phyloP scores from a whole-genome alignment of 2,888 invertebrate genomes.

The Acanthococcus lagerstroemiae region DNA sequence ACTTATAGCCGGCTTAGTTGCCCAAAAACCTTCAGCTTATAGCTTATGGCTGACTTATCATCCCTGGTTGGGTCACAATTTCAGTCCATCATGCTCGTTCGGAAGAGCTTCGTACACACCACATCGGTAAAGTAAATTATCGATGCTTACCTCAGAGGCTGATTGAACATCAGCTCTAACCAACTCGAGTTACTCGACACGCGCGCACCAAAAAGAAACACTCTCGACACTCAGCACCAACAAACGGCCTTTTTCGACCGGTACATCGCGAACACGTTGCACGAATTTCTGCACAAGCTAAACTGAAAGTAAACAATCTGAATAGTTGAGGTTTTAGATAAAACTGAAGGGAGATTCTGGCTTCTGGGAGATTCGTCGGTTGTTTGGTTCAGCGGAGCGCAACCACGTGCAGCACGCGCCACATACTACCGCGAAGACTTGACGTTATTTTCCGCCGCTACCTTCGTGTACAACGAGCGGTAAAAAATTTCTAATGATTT shows the following conservation, averaged over 20 bases:
- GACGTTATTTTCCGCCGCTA: not conserved
- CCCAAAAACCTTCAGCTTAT: too few species aligned
- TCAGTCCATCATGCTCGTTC: too few species aligned
- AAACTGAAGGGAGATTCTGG: slow-evolving; percentile 27
- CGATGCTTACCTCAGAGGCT: slow-evolving; percentile 20
- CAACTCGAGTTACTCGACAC: not conserved
- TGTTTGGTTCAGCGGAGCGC: slow-evolving; percentile 27
- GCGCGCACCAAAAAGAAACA: not conserved
- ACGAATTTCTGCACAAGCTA: not conserved
- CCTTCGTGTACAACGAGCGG: not conserved
- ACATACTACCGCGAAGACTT: slow-evolving; percentile 9
- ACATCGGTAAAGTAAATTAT: not conserved
- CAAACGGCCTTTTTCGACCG: not conserved
- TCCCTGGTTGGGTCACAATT: too few species aligned
- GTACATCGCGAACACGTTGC: not conserved
- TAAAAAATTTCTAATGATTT: not conserved
- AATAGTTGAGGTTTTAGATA: slow-evolving; percentile 10
- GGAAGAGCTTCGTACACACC: too few species aligned
- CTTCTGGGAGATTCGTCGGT: slow-evolving; percentile 25
- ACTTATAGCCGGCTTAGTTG: too few species aligned
- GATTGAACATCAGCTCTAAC: slow-evolving; percentile 16
- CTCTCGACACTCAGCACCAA: slow-evolving; percentile 1
- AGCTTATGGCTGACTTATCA: too few species aligned
- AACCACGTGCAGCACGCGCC: slow-evolving; percentile 21
- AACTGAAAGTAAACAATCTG: slow-evolving; percentile 21